These are phyloP conservation scores for Seira musarum DNA, from an alignment of 2,888 invertebrate species.

Conservation along the genomic window DNA sequence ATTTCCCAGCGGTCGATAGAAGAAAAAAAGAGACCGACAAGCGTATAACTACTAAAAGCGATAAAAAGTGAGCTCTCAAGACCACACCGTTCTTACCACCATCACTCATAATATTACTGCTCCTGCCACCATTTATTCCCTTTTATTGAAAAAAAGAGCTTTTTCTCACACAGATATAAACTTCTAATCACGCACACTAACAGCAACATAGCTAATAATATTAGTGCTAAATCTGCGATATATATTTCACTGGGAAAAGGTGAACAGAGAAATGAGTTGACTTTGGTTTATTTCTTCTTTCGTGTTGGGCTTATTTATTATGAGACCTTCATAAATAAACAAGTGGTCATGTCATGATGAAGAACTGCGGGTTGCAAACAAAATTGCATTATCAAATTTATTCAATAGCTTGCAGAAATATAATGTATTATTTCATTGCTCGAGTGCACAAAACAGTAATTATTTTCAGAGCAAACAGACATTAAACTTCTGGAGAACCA, in stretches of 20 bases:
- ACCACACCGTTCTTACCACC: slow-evolving; percentile 42
- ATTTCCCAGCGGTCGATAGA: slow-evolving; percentile 49
- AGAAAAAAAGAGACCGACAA: slow-evolving; percentile 47
- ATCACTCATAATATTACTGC: slow-evolving; percentile 40
- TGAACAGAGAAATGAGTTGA: background rate
- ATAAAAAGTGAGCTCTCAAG: slow-evolving; percentile 33
- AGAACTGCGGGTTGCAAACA: too few relatives aligned
- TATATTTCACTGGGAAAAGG: background rate
- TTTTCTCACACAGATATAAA: slow-evolving; percentile 1
- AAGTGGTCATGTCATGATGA: too few relatives aligned
- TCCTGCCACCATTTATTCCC: slow-evolving; percentile 1
- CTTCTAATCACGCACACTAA: slow-evolving; percentile 12
- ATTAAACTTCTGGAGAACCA: too few relatives aligned
- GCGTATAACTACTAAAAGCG: slow-evolving; percentile 30
- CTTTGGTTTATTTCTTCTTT: background rate
- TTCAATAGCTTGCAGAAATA: too few relatives aligned
- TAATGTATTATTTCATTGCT: too few relatives aligned
- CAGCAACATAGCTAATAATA: background rate
- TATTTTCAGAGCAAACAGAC: too few relatives aligned
- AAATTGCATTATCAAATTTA: too few relatives aligned
- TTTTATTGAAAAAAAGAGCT: background rate
- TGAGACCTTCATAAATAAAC: too few relatives aligned
- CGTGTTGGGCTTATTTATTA: too few relatives aligned
- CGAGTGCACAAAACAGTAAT: too few relatives aligned
- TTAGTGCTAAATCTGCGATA: slow-evolving; percentile 9